Base-by-base conservation (phyloP, 1,140 invertebrate species). In the Colletes latitarsis region DNA sequence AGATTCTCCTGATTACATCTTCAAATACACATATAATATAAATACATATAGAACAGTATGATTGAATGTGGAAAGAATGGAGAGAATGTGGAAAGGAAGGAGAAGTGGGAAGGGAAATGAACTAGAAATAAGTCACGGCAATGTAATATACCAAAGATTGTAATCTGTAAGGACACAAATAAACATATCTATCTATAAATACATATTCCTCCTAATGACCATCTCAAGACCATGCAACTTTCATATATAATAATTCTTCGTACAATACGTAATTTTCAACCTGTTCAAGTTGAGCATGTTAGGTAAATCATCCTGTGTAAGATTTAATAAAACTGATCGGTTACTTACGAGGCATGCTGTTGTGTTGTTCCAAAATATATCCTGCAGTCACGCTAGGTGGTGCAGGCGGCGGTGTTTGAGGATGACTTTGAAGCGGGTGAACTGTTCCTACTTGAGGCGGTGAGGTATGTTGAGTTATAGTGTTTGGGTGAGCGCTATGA, bases 281-380 rank as follows among this genome's bases (percentile, higher is more conserved):
- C 43, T 46, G 9, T 46, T 46, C 43, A 46, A 46, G 43, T 6
- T 6, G 17, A n/a, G 17, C 55, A n/a, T 6, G 17, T 17, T 17
- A 1, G 55, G n/a, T 17, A 30, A 30, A 30, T 30, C 30, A 30
- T 30, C 30, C 30, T 30, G 30, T 30, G 30, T 30, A 30, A 30
- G 30, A 30, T 30, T 30, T 30, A 30, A 30, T 30, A 30, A 30
- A 43, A 43, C n/a, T 71, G 17, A 2, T 0, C 19, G 0, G 4
- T 82, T 83, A 95, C 96, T 95, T 94, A 97, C 97, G 96, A 81
- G 97, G 97, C 96, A 97, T 97, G 88, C 94, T 96, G 87, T 94
- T 94, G 70, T 95, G 94, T 82, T 95, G 94, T 83, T 96, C 95
- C 10, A 94, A 93, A 0, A 94, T 92, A 79, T 94, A 95, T 41